Percentiles rank a stretch among this genome's conserved stretches.
phyloP scores from a whole-genome alignment of 2,113 vertebrate species.

The Rhinopomastus cyanomelas region DNA sequence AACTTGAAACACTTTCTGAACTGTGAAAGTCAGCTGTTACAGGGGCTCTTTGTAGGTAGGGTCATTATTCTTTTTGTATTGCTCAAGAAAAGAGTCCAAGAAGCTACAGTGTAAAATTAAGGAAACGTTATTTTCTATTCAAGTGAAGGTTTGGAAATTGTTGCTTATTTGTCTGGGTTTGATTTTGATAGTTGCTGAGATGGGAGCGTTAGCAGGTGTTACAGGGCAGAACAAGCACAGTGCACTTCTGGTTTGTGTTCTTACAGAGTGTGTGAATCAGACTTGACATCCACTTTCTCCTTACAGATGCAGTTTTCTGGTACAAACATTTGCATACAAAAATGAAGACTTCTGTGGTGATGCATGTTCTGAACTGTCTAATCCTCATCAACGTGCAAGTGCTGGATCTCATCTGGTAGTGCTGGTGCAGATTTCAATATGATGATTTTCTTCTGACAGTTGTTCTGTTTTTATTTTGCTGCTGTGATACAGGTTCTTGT shows the following conservation, averaged over 20 bases:
- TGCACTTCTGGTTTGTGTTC: neutral
- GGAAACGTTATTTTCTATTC: neutral
- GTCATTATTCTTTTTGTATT: neutral
- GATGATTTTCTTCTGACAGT: neutral
- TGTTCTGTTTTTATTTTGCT: neutral
- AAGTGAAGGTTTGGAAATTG: neutral
- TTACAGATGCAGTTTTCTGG: neutral
- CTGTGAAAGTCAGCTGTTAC: neutral
- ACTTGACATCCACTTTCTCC: neutral
- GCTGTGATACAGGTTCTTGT: neutral
- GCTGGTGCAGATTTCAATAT: neutral
- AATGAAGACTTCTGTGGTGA: neutral
- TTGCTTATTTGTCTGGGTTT: constrained; percentile 13
- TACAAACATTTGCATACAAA: neutral
- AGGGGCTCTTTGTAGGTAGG: neutral
- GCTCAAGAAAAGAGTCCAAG: neutral
- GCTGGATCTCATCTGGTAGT: neutral
- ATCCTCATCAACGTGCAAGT: neutral
- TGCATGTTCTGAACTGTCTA: neutral
- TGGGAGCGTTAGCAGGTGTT: neutral
- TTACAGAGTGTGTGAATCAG: neutral
- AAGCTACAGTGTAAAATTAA: neutral
- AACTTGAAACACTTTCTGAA: neutral
- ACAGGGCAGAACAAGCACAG: constrained; percentile 10
- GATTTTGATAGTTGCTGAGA: neutral